phyloP scores from a whole-genome alignment of 2,113 vertebrate genomes.

The Sylvilagus bachmani region DNA sequence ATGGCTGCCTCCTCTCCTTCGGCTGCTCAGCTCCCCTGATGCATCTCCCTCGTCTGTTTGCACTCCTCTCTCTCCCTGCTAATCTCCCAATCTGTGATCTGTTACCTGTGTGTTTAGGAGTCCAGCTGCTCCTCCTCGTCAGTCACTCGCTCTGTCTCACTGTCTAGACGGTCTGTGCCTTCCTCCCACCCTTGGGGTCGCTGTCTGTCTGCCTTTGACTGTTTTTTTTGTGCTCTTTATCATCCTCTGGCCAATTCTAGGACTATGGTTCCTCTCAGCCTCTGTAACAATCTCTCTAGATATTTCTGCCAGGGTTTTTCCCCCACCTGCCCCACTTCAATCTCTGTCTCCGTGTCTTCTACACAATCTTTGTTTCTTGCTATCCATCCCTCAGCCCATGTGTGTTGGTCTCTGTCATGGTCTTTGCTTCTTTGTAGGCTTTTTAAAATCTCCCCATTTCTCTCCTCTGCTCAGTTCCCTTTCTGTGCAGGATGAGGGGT shows the following conservation, averaged over 20 bases:
- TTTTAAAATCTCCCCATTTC: background rate
- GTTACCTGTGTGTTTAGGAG: background rate
- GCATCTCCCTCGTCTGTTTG: background rate
- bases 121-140: background rate
- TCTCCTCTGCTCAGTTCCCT: constrained; percentile 45
- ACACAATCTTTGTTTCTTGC: constrained; percentile 4
- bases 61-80: background rate
- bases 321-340: background rate
- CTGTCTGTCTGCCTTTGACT: background rate
- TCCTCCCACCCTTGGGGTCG: background rate
- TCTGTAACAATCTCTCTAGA: background rate
- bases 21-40: background rate
- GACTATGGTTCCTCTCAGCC: background rate
- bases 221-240: constrained; percentile 40
- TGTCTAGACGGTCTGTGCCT: constrained; percentile 25
- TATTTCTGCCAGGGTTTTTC: constrained; percentile 1
- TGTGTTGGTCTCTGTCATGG: background rate
- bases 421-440: constrained; percentile 2
- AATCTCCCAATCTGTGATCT: background rate
- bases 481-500: constrained; percentile 5
- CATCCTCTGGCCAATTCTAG: background rate
- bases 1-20: background rate
- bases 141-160: background rate
- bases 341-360: background rate
- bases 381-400: background rate